Conservation (phyloP, 2,888 invertebrate species). For the Smittia sp. region DNA sequence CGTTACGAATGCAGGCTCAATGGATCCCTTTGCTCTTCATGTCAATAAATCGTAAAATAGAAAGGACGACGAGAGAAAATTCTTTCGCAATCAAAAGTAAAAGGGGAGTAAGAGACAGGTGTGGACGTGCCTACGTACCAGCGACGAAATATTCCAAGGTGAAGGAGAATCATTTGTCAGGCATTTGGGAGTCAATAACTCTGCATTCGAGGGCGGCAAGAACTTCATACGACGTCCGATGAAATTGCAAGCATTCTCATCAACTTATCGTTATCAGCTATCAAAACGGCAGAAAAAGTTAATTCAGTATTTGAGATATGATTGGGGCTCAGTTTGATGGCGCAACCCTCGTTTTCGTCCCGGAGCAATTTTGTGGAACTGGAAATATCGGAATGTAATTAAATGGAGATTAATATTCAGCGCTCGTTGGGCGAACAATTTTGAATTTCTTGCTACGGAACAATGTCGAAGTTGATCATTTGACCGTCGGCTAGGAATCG, state of each 20-base stretch:
- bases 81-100: conserved; percentile 10
- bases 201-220: neutral
- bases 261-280: neutral
- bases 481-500: neutral
- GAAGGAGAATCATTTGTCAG: neutral
- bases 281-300: neutral
- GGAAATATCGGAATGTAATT: conserved; percentile 18
- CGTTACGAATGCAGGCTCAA: neutral
- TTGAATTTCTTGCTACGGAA: neutral
- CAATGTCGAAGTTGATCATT: neutral
- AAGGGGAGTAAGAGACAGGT: neutral
- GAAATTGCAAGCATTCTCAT: conserved; percentile 3
- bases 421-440: neutral
- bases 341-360: neutral
- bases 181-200: neutral
- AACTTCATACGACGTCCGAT: neutral
- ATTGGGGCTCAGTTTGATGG: too few relatives aligned
- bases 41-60: neutral
- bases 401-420: conserved; percentile 20
- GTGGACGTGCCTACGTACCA: neutral
- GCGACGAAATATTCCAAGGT: neutral
- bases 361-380: neutral
- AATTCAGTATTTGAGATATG: too few relatives aligned
- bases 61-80: neutral
- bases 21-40: neutral